These are phyloP conservation scores for Pomatorhinus ruficollis DNA, from an alignment of 2,113 vertebrate genomes.

Conservation along the genomic window DNA sequence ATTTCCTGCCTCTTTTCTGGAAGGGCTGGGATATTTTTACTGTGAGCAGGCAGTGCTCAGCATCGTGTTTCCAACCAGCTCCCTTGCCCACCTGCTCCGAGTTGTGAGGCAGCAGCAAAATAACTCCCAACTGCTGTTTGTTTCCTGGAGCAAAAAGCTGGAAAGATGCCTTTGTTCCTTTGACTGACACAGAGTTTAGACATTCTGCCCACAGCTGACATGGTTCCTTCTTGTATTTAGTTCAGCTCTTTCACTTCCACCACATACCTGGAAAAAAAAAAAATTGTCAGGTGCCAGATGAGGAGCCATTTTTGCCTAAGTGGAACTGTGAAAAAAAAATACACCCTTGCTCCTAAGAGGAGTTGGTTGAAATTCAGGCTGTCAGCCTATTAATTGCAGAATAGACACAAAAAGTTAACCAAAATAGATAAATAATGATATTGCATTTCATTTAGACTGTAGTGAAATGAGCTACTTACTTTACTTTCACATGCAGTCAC, in stretches of 20 bases:
- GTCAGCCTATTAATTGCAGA: neutral
- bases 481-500: neutral
- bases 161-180: neutral
- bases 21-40: neutral
- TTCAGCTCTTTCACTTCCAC: neutral
- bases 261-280: neutral
- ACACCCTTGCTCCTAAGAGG: neutral
- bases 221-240: neutral
- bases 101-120: neutral
- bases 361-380: neutral
- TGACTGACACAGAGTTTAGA: neutral
- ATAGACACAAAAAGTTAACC: neutral
- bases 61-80: neutral
- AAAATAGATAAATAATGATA: neutral
- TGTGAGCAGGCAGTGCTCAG: neutral
- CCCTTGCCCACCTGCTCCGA: neutral
- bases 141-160: neutral
- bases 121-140: neutral
- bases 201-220: neutral
- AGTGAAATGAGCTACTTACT: neutral
- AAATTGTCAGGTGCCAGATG: neutral
- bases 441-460: neutral
- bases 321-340: neutral
- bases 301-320: neutral
- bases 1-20: neutral